Evolutionary conservation across 2,797 vertebrate species (phyloP), one percentile per base, ranked within the genome.

Genomic region (Danio albolineatus): DNA sequence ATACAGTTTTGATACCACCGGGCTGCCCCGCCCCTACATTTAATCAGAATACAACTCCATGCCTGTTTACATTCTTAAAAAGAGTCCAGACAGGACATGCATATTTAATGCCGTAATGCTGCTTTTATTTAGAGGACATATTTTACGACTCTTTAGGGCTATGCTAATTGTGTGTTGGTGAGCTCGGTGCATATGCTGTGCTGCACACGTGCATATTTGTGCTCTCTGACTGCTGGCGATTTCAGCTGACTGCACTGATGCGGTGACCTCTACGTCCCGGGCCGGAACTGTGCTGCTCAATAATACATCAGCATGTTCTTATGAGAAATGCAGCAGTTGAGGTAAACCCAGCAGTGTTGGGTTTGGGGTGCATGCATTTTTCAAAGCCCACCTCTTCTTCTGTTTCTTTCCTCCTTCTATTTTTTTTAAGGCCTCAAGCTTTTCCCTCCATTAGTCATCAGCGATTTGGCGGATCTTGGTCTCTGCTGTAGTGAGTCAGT

Each of bases 281-380:
- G 61, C 67, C 71, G 13, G 69, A 84, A 88, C 51, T 87, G 79
- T 71, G 82, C 79, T 88, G 85, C 54, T 83, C 54, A 41, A 78
- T 88, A 79, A 90, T 91, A 88, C 81, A 91, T 89, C 74, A 1
- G 44, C 57, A 59, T 83, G 80, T 82, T 85, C 79, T 82, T 84
- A 83, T 81, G 73, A 80, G 84, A 73, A 74, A 67, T 61, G 53
- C 76, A 56, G 44, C 48, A 28, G 46, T 73, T 49, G 78, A 83
- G 39, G 73, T 59, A 57, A 69, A 77, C 59, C 67, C 54, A 6
- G 65, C 48, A 70, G 74, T 72, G 49, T 62, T 61, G 64, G 38
- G 75, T 79, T 83, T 76, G 59, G 73, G 28, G 12, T 69, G 44
- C 77, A 79, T 81, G 82, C 56, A 74, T 51, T 83, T 82, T 82